Conservation (phyloP, 2,888 invertebrate genomes). For the Melipona beecheii region DNA sequence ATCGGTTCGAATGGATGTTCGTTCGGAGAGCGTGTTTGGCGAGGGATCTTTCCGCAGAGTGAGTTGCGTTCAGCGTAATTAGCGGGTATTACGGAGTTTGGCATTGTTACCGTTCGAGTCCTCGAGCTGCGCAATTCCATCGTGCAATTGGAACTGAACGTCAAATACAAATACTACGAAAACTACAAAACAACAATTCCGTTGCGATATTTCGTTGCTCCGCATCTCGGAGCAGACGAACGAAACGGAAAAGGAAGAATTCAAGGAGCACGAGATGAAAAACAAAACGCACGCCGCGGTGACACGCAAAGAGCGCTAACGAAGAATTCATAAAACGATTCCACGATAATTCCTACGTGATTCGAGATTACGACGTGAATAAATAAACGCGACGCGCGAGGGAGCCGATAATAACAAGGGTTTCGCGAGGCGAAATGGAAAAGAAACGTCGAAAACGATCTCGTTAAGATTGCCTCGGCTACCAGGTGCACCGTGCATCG, state of each 20-base stretch:
- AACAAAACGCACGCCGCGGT: not conserved
- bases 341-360: not conserved
- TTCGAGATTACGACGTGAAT: not conserved
- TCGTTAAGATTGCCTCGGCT: conserved; percentile 53
- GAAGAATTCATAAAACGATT: not conserved
- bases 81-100: not conserved
- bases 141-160: too few species aligned
- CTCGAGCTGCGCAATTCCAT: too few species aligned
- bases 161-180: too few species aligned
- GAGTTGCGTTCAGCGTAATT: not conserved
- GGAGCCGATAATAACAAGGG: conserved; percentile 35
- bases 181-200: not conserved
- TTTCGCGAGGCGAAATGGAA: conserved; percentile 29
- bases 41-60: not conserved
- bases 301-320: not conserved
- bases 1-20: not conserved
- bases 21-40: not conserved
- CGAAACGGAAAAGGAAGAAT: not conserved
- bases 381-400: conserved; percentile 14
- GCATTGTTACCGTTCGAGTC: not conserved
- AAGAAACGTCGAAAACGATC: conserved; percentile 54
- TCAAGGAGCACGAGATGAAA: too few species aligned
- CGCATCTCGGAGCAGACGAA: not conserved
- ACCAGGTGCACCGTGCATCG: conserved; percentile 64
- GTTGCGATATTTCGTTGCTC: not conserved